Conservation (phyloP, 2,113 vertebrate species). For the Morone chrysops region DNA sequence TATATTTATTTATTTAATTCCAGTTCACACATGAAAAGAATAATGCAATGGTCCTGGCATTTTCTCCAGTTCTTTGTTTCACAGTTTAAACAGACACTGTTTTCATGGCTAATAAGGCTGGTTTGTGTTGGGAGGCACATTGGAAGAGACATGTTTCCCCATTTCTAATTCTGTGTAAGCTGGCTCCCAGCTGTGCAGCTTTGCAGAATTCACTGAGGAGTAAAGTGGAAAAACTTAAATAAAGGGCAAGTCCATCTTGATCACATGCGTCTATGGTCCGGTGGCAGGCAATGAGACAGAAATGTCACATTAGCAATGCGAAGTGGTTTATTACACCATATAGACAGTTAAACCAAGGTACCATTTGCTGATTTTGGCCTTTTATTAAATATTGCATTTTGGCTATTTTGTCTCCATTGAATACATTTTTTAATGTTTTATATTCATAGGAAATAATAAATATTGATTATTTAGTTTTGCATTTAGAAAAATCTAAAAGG, state of each 20-base stretch:
- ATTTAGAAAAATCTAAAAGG: background rate
- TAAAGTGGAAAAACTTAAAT: slow-evolving; percentile 68
- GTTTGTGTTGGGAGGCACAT: slow-evolving; percentile 55
- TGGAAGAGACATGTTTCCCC: slow-evolving; percentile 51
- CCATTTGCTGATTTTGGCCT: background rate
- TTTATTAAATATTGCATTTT: slow-evolving; percentile 18
- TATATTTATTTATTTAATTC: background rate
- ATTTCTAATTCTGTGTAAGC: slow-evolving; percentile 58
- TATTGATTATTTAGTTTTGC: background rate
- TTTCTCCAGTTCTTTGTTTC: slow-evolving; percentile 30
- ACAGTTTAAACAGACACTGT: slow-evolving; percentile 25
- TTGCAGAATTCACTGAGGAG: slow-evolving; percentile 54
- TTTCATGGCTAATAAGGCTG: slow-evolving; percentile 36
- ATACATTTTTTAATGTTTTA: background rate
- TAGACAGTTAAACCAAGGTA: slow-evolving; percentile 33
- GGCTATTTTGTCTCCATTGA: background rate
- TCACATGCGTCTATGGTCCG: slow-evolving; percentile 62
- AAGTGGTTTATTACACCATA: slow-evolving; percentile 37
- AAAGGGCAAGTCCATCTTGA: slow-evolving; percentile 75
- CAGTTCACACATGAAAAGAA: background rate
- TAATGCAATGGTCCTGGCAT: background rate
- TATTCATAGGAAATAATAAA: background rate
- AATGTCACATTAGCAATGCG: slow-evolving; percentile 73
- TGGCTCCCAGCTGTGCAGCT: slow-evolving; percentile 60
- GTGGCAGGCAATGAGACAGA: slow-evolving; percentile 66